Percentiles rank a stretch among this genome's conserved stretches.
Evolutionary conservation across 2,113 vertebrate genomes (phyloP).

Genomic region (Syngnathoides biaculeatus): DNA sequence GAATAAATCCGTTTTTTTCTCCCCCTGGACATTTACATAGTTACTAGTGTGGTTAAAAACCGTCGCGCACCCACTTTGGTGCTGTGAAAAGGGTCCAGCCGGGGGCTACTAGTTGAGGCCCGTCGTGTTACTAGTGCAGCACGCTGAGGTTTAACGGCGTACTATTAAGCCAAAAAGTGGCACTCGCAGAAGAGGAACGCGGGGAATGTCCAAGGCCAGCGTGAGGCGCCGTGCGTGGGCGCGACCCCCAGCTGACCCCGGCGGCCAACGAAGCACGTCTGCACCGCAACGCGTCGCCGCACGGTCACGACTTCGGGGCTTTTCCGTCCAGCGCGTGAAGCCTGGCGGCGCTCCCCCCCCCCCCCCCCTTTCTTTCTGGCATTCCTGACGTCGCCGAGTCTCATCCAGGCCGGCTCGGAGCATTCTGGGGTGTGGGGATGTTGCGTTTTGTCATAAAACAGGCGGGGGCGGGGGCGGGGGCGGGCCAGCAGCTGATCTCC

Average conservation of each 20-base stretch:
- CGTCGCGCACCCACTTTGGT: too few species aligned
- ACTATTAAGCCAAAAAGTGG: not conserved
- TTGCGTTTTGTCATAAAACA: slow-evolving; percentile 38
- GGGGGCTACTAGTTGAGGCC: too few species aligned
- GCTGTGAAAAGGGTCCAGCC: too few species aligned
- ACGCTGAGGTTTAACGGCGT: not conserved
- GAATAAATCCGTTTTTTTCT: too few species aligned
- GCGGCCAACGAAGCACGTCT: slow-evolving; percentile 6
- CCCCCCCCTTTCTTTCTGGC: too few species aligned
- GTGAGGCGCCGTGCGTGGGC: slow-evolving; percentile 37
- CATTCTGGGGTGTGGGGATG: slow-evolving; percentile 51
- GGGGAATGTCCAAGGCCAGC: slow-evolving; percentile 34
- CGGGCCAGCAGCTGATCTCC: slow-evolving; percentile 59
- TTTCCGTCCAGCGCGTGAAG: too few species aligned
- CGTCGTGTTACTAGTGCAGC: not conserved
- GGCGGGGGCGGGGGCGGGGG: slow-evolving; percentile 41
- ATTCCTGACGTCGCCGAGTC: slow-evolving; percentile 21
- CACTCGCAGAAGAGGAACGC: not conserved
- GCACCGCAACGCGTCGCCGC: not conserved
- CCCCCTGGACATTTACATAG: too few species aligned
- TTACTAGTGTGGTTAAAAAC: too few species aligned
- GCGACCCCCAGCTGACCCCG: slow-evolving; percentile 36
- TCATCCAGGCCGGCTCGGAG: slow-evolving; percentile 14
- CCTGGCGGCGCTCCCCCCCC: too few species aligned
- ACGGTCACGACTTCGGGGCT: too few species aligned